phyloP scores from a whole-genome alignment of 2,888 invertebrate genomes.

The Charanyca ferruginea region DNA sequence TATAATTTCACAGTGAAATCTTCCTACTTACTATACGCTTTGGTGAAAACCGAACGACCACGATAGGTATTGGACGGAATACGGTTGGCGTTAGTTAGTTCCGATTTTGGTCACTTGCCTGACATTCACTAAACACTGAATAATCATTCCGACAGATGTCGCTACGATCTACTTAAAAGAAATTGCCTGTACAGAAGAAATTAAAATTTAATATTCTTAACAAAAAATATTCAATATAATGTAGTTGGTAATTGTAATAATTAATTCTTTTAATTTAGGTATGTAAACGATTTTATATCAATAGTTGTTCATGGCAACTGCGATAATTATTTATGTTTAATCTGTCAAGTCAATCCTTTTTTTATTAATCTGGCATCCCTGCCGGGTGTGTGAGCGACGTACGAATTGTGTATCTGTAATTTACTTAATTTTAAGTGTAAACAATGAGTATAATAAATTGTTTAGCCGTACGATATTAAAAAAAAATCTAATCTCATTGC shows the following conservation, averaged over 20 bases:
- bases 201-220: not conserved
- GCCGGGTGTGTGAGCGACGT: slow-evolving; percentile 88
- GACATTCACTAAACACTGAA: not conserved
- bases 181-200: not conserved
- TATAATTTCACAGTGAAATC: too few relatives aligned
- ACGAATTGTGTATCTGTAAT: slow-evolving; percentile 87
- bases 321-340: slow-evolving; percentile 11
- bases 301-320: slow-evolving; percentile 29
- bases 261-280: not conserved
- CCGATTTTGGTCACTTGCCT: too few relatives aligned
- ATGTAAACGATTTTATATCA: not conserved
- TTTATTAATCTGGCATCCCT: slow-evolving; percentile 82
- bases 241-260: not conserved
- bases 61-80: too few relatives aligned
- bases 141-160: slow-evolving; percentile 26
- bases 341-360: slow-evolving; percentile 39
- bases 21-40: too few relatives aligned
- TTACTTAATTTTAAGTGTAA: slow-evolving; percentile 87
- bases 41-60: too few relatives aligned
- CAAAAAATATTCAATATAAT: not conserved
- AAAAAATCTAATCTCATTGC: slow-evolving; percentile 73
- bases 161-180: not conserved
- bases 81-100: too few relatives aligned
- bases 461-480: slow-evolving; percentile 76
- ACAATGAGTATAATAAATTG: slow-evolving; percentile 87